Evolutionary conservation across 1,140 invertebrate species (phyloP).

Genomic region (Rhyzopertha dominica): DNA sequence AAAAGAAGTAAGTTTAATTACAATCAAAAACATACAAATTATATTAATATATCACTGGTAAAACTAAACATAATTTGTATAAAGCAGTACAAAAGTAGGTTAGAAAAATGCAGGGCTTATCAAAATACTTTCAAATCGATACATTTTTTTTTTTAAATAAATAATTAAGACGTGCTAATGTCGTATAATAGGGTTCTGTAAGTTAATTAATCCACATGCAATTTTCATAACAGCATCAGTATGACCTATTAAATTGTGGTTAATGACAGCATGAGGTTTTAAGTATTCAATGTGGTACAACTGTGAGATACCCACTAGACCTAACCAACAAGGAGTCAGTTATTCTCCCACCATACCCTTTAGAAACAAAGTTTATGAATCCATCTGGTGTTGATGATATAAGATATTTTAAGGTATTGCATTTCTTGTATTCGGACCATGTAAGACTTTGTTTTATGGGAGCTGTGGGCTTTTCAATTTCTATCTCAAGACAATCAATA

Average conservation of each 20-base stretch:
- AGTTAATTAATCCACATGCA: constrained; percentile 25
- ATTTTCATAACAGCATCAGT: constrained; percentile 27
- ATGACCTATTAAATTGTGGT: constrained; percentile 21
- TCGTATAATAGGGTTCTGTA: too few relatives aligned
- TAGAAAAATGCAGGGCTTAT: too few relatives aligned
- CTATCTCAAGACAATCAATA: constrained; percentile 41
- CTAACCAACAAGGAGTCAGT: constrained; percentile 34
- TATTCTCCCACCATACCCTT: constrained; percentile 37
- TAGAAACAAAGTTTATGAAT: constrained; percentile 41
- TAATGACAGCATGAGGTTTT: constrained; percentile 24
- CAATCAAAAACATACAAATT: too few relatives aligned
- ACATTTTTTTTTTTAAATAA: too few relatives aligned
- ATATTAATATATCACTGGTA: too few relatives aligned
- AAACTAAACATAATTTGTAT: too few relatives aligned
- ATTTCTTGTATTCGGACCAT: constrained; percentile 41
- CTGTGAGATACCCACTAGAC: constrained; percentile 34
- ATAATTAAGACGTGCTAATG: too few relatives aligned
- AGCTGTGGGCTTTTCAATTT: constrained; percentile 37
- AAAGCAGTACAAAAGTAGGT: too few relatives aligned
- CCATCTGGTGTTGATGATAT: constrained; percentile 42
- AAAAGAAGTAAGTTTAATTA: too few relatives aligned
- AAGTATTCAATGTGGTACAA: constrained; percentile 25
- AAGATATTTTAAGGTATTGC: constrained; percentile 45
- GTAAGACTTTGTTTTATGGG: constrained; percentile 27
- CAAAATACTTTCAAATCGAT: too few relatives aligned